Evolutionary conservation across 2,888 invertebrate species (phyloP), one percentile per base, ranked within the genome.

Genomic region (Fragum fragum): DNA sequence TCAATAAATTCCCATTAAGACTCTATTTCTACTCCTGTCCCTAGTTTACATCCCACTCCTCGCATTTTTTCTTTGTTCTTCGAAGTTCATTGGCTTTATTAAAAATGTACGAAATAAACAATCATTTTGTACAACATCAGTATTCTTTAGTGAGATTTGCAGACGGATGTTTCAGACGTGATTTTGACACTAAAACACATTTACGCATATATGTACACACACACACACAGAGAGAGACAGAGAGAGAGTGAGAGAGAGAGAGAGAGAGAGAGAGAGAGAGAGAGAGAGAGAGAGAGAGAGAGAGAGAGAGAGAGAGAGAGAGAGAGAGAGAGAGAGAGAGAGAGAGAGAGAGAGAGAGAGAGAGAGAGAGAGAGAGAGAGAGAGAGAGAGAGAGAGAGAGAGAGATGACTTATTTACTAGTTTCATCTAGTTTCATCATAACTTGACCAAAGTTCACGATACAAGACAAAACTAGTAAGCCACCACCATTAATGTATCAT

Each of bases 401-500:
- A 63, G 63, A 63, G 63, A 63, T n/a, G n/a, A n/a, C n/a, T n/a
- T n/a, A n/a, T n/a, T n/a, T n/a, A n/a, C n/a, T n/a, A n/a, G n/a
- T n/a, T n/a, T n/a, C n/a, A n/a, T n/a, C 14, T 39, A 14, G 47
- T 5, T 5, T 47, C 47, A 47, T 16, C 47, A 14, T n/a, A 47
- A 47, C 47, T 47, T 47, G 47, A 47, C 47, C 47, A 47, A 3
- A 36, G 47, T 47, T 47, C 47, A 47, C 2, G 14, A 47, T 47
- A 47, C 18, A 47, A 47, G 47, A 5, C 47, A 47, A 16, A 47
- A 47, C 18, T 57, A 57, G 16, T 28, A 23, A 14, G 21, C 57
- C 57, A 26, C 7, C n/a, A 29, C 18, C n/a, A 32, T 61, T n/a
- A 18, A 70, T 70, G 29, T 61, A 32, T 52, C 79, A 75, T 53